Percentiles rank a stretch among this genome's conserved stretches.
These are phyloP conservation scores for Saguinus imperator DNA, from an alignment of 2,113 vertebrate species.

Conservation along the genomic window DNA sequence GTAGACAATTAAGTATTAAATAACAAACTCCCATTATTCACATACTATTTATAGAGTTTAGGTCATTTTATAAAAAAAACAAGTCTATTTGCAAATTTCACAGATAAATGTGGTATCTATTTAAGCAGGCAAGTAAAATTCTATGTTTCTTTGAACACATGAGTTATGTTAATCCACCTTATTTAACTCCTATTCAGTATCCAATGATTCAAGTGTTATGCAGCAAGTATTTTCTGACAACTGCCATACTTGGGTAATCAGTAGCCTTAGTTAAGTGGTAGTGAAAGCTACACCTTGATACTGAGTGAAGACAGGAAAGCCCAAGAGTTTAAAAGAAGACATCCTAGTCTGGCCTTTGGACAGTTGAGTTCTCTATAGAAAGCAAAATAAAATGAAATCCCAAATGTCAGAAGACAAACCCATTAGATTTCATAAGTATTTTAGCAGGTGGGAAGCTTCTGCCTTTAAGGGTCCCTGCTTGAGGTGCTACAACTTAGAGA, in stretches of 20 bases:
- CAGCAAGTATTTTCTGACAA: neutral
- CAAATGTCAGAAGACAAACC: neutral
- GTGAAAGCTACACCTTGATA: neutral
- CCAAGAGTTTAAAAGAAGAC: fast-evolving
- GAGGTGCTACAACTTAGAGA: neutral
- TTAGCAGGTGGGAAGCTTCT: neutral
- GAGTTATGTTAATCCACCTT: no score
- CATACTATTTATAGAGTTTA: neutral
- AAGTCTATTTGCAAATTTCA: neutral
- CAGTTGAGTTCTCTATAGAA: neutral
- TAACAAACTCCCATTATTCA: neutral
- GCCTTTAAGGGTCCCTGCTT: neutral
- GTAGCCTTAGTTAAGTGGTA: neutral
- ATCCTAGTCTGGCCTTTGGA: neutral
- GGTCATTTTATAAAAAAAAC: neutral
- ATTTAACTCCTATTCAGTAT: neutral
- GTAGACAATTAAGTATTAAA: neutral
- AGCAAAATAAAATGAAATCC: neutral
- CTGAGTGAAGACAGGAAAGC: neutral
- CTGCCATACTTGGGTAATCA: no score
- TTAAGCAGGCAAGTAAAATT: neutral
- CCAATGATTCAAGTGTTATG: neutral
- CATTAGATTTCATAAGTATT: neutral
- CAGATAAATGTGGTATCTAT: neutral
- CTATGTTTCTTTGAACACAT: no score